Evolutionary conservation across 2,113 vertebrate species (phyloP).

Genomic region (Marcusenius ussheri): DNA sequence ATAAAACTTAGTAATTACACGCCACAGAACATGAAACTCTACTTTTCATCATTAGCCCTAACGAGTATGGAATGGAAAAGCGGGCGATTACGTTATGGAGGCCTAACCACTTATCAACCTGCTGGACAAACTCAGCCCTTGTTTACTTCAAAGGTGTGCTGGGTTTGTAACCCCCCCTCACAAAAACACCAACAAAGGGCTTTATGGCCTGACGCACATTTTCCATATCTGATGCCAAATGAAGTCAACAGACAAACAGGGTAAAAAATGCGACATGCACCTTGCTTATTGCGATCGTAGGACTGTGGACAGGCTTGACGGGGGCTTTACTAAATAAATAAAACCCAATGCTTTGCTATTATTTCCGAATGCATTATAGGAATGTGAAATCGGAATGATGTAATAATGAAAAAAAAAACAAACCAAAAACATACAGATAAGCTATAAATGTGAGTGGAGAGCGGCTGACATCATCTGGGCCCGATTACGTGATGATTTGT

Average conservation of each 20-base stretch:
- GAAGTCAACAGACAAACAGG: slow-evolving; percentile 13
- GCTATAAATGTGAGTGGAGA: neutral
- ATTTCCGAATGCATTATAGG: neutral
- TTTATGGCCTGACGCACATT: slow-evolving; percentile 24
- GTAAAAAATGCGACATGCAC: neutral
- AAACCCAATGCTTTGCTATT: neutral
- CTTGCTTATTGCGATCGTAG: neutral
- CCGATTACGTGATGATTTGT: neutral
- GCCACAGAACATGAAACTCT: neutral
- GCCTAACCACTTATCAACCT: slow-evolving; percentile 4
- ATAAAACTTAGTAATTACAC: neutral
- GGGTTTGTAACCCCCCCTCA: neutral
- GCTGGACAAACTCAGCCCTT: neutral
- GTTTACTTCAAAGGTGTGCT: slow-evolving; percentile 21
- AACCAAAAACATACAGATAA: neutral
- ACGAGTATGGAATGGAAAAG: neutral
- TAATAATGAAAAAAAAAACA: neutral
- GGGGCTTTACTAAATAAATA: neutral
- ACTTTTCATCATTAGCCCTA: neutral
- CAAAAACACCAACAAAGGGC: slow-evolving; percentile 15
- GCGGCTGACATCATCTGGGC: neutral
- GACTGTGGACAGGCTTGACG: neutral
- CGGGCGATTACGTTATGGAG: neutral
- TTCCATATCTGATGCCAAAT: slow-evolving; percentile 9
- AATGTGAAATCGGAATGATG: neutral